Base-by-base conservation (phyloP, 1,140 invertebrate species). In the Zaprionus davidi region DNA sequence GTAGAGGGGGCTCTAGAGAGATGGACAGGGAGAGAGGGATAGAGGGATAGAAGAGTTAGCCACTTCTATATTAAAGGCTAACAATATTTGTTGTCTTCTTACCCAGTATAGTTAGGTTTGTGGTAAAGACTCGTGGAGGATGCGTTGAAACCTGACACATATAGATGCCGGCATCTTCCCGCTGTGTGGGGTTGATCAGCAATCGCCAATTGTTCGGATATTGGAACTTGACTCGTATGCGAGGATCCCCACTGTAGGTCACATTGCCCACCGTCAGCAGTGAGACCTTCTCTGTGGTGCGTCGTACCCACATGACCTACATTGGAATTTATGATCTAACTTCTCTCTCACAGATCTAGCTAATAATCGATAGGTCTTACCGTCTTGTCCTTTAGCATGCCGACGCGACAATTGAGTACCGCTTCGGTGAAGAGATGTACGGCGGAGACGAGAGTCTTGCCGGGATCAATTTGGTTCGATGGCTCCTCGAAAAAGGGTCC, bases 101-200 rank as follows among this genome's bases (percentile, higher is more conserved):
- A 95, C 95, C 94, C 87, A 95, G 91, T 78, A 95, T 94, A 71
- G 94, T 95, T 36, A 95, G 92, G 82, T 95, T 95, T 38, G 95
- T 94, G 74, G 94, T 94, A 84, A 95, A 94, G 12, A 95, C 94
- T 82, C 95, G 93, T 63, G 96, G 96, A n/a, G 96, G 96, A 93
- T 97, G 96, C 38, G 96, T 97, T 9, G 96, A 96, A 80, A 97
- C 96, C 95, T 97, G 97, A 93, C 97, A 97, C 94, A 97, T 96
- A 71, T 97, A 97, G 12, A 96, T 93, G 15, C 96, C 96, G 26
- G 95, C 96, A 82, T 97, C 97, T 51, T 95, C 94, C 63, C 94
- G 94, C 53, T 95, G 95, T 26, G 96, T 96, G 78, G 96, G 96
- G 77, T 95, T 95, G 65, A 97, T 97, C 92, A 96, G 72, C 41